phyloP scores from a whole-genome alignment of 2,888 invertebrate species.

The Eustalomyia histrio region DNA sequence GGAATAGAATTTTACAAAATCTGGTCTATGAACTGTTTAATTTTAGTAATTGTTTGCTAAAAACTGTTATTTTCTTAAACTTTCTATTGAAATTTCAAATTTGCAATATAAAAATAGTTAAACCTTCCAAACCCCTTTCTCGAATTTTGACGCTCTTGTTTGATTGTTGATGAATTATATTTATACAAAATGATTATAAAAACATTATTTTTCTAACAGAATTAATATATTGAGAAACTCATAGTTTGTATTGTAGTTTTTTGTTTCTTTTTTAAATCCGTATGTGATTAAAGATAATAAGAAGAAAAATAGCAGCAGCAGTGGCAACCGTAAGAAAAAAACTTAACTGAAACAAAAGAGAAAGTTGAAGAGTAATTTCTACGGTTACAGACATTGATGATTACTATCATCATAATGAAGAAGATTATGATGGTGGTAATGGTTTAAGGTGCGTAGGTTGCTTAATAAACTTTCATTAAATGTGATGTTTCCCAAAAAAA shows the following conservation, averaged over 20 bases:
- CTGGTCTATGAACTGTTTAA: no score
- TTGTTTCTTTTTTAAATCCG: neutral
- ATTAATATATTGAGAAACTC: neutral
- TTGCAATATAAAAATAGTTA: no score
- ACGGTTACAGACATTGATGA: conserved; percentile 3
- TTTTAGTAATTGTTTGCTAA: no score
- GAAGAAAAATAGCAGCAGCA: neutral
- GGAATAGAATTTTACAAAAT: no score
- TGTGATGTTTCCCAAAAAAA: neutral
- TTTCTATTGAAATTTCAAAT: no score
- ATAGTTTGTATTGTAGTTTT: no score
- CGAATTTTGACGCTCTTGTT: no score
- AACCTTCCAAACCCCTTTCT: no score
- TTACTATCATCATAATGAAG: neutral
- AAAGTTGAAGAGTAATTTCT: conserved; percentile 51
- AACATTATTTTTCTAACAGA: neutral
- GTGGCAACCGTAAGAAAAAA: neutral
- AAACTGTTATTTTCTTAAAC: no score
- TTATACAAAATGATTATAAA: no score
- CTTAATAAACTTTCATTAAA: conserved; percentile 33
- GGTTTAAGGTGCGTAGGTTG: conserved; percentile 45
- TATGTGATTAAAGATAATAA: conserved; percentile 3
- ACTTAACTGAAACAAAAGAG: conserved; percentile 45
- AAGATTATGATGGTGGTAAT: conserved; percentile 22
- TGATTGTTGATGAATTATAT: no score